Evolutionary conservation across 2,113 vertebrate genomes (phyloP), one percentile per base, ranked within the genome.

Genomic region (Haliaeetus leucogaster): DNA sequence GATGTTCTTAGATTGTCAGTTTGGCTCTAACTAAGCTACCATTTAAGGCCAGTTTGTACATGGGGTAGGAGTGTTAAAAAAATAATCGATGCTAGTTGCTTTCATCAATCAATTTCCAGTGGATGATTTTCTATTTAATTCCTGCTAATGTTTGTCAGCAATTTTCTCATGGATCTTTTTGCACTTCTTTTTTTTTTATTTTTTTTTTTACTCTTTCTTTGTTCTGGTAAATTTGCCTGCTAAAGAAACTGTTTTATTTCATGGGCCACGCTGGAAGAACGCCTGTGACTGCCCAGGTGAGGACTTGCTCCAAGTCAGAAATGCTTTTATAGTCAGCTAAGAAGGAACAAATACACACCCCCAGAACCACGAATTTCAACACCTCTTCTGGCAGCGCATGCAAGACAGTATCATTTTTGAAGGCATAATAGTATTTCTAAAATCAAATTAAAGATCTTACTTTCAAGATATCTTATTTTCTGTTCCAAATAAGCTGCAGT

Each of bases 371-470:
- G 9, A 79, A 77, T 87, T 93, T 84, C 55, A 88, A 14, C 65
- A 66, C 52, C 29, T 81, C 40, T 90, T 79, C 66, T 96, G 73
- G 76, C 43, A 89, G 40, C 3, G 11, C 21, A 34, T 62, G 13
- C 19, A 77, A 94, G 68, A 53, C 36, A 65, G 45, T 43, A 71
- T 83, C 2, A 59, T 71, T 95, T 95, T 48, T 81, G 30, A 95
- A 97, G 77, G 17, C 34, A 45, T 66, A 91, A 83, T 68, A 84
- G 29, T 82, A 80, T 83, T 93, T 93, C 80, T 68, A 88, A 93
- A 93, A 93, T 91, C 62, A 76, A 91, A 11, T 89, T 63, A 78
- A 74, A 96, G 90, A 56, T 86, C 42, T 70, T 84, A 34, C 27
- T 90, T 67, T 82, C 47, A 84, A 73, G 29, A 30, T n/a, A 43